Base-by-base conservation (phyloP, 2,113 vertebrate species). In the Lota lota region DNA sequence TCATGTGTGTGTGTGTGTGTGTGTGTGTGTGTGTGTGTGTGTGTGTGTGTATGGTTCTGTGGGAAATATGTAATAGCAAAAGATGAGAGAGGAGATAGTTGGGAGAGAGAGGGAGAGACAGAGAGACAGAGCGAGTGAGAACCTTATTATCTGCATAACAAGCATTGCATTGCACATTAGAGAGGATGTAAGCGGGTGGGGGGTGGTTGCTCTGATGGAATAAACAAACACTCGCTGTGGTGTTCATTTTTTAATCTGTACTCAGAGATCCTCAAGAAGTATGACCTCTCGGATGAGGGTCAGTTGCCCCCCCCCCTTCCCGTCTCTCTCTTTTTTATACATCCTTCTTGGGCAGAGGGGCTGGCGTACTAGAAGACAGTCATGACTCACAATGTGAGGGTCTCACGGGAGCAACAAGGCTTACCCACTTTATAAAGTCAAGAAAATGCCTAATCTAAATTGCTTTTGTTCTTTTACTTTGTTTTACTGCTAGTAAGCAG, bases 361-460 rank as follows among this genome's bases (percentile, higher is more conserved):
- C 83, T 83, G 85, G 80, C 78, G 79, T 88, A 87, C 88, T 81
- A 87, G 88, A 87, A 88, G 84, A 83, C 85, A 87, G 89, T 88
- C 80, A 71, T 76, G 58, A 74, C 78, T 72, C 85, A 88, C 84
- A 86, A 87, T 85, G 87, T 81, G 81, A 89, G 82, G 81, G 82
- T 74, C 82, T 77, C 78, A 72, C 68, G 66, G 75, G 65, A 40
- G 75, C 21, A 51, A 77, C 77, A 82, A 56, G 40, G 61, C 63
- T 84, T 64, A 72, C 76, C 64, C 78, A 33, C 74, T 73, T 57
- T 62, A 64, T 67, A 69, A 81, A 67, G 74, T 66, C 67, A 58
- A 72, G 47, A 72, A 79, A 79, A 76, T 33, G 22, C 69, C 73
- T 70, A 33, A 53, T 76, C 73, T 47, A 70, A 60, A 59, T 56